Percentiles rank a stretch among this genome's conserved stretches.
Conservation (phyloP, 2,113 vertebrate genomes). For the Phalacrocorax carbo region DNA sequence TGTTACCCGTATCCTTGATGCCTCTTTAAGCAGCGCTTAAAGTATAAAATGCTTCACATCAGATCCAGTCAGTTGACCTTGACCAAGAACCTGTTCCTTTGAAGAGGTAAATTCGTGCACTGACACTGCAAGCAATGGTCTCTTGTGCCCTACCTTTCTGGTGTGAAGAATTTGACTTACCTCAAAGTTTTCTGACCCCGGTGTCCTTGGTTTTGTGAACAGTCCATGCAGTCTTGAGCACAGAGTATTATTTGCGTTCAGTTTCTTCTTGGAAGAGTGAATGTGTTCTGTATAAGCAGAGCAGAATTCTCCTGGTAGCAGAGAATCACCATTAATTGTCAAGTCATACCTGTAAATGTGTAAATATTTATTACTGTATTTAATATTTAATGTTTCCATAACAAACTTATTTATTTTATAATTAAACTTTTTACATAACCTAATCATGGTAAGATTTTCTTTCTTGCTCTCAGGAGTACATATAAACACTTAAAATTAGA, state of each 20-base stretch:
- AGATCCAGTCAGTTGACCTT: not conserved
- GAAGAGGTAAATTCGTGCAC: not conserved
- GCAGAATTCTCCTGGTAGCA: slow-evolving; percentile 37
- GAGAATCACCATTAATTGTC: slow-evolving; percentile 38
- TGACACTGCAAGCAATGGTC: not conserved
- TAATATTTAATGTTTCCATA: slow-evolving; percentile 77
- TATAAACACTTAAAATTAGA: slow-evolving; percentile 28
- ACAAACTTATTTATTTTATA: slow-evolving; percentile 78
- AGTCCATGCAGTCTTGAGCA: not conserved
- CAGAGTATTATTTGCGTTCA: slow-evolving; percentile 14
- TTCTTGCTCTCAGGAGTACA: not conserved
- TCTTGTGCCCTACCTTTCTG: not conserved
- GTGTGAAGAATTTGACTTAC: not conserved
- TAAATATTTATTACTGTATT: slow-evolving; percentile 78
- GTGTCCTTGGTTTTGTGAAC: slow-evolving; percentile 1
- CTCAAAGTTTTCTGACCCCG: slow-evolving; percentile 1
- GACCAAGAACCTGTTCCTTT: not conserved
- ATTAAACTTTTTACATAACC: slow-evolving; percentile 76
- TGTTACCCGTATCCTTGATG: not conserved
- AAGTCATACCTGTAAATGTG: slow-evolving; percentile 70
- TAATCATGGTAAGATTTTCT: not conserved
- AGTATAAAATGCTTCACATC: not conserved
- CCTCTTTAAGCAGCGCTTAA: not conserved
- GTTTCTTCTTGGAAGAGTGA: slow-evolving; percentile 31
- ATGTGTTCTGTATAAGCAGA: slow-evolving; percentile 43